A percentile compares a stretch with the other conserved stretches of the same genome.
phyloP scores from a whole-genome alignment of 1,140 invertebrate genomes.

The Magallana ariakensis region DNA sequence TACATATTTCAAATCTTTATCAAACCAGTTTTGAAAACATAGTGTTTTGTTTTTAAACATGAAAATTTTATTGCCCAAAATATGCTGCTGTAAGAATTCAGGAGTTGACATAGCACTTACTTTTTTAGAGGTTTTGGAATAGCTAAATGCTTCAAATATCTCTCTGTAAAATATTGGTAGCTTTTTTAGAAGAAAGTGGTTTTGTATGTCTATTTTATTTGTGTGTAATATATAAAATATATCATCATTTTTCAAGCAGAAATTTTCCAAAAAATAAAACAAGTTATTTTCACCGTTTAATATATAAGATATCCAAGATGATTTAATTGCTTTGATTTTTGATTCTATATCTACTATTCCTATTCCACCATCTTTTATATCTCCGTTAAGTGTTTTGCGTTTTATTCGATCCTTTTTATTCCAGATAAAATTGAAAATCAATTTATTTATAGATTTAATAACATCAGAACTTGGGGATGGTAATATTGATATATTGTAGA shows the following conservation, averaged over 20 bases:
- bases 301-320: no score
- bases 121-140: no score
- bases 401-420: constrained; percentile 16
- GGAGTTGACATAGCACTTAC: no score
- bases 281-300: not conserved
- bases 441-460: not conserved
- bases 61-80: no score
- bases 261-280: not conserved
- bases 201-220: no score
- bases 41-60: not conserved
- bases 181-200: no score
- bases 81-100: no score
- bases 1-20: not conserved
- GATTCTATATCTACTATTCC: constrained; percentile 17
- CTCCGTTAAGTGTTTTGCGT: not conserved
- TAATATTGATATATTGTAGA: not conserved
- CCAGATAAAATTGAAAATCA: constrained; percentile 26
- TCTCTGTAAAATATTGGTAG: no score
- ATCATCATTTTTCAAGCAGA: no score
- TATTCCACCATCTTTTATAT: not conserved
- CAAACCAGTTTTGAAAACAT: not conserved
- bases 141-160: no score
- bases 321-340: no score
- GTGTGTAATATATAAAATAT: no score
- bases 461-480: not conserved